Evolutionary conservation across 2,797 vertebrate species (phyloP), one percentile per base, ranked within the genome.

Genomic region (Spinibarbus caldwelli): DNA sequence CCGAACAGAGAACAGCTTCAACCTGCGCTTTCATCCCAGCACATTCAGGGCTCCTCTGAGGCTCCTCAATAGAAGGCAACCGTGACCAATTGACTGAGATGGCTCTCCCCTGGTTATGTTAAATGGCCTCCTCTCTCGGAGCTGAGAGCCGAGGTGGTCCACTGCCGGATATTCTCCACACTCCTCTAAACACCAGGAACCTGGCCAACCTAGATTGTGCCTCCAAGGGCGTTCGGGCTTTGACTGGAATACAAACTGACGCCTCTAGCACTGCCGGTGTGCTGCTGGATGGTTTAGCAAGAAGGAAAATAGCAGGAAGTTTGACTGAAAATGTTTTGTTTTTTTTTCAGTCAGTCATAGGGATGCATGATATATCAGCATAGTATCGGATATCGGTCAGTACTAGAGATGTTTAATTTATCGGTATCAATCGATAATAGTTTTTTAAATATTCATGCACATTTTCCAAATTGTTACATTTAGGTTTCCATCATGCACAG

Each of bases 51-150:
- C 21, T 78, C 66, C 47, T 72, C 73, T 72, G 84, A 84, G 64
- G 72, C 64, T 80, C 71, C 80, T 84, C 59, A 41, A 59, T 67
- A 52, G 67, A 80, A 84, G 72, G 73, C n/a, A 78, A n/a, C 57
- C 54, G 43, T 78, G 86, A 80, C 78, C 64, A 66, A 80, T 87
- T 72, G 47, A 66, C 78, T n/a, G 41, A 82, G 78, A 86, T 84
- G 36, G 52, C 54, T 34, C 73, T 87, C 79, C 72, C 79, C 68
- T 41, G 85, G 71, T 68, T 14, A 71, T 64, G 73, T 76, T 85
- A 80, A 88, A 88, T 62, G 83, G 54, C 85, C 62, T 83, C 70
- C 47, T 72, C 80, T 86, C n/a, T 70, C 67, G 31, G 70, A 62
- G 45, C 10, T 57, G 38, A 75, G 38, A 80, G 75, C 79, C 77